Conservation (phyloP, 1,140 invertebrate species). For the Uloborus diversus region DNA sequence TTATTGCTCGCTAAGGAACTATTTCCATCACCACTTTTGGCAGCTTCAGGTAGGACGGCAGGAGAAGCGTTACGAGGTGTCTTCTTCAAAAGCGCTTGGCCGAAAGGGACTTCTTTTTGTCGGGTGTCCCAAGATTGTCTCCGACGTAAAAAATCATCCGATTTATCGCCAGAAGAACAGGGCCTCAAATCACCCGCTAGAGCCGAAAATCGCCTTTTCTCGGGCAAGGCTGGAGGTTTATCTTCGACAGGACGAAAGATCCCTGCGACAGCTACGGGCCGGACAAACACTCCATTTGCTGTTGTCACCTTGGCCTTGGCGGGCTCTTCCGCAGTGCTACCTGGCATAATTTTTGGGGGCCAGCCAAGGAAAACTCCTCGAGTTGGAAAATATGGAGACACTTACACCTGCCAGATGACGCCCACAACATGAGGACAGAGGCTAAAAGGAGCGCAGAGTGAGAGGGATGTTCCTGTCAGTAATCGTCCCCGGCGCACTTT, state of each 20-base stretch:
- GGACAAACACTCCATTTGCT: conserved; percentile 25
- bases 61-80: background rate
- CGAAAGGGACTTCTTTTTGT: conserved; percentile 22
- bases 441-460: conserved; percentile 16
- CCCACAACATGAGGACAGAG: conserved; percentile 15
- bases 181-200: conserved; percentile 20
- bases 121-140: conserved; percentile 28
- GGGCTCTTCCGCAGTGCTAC: conserved; percentile 1
- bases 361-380: conserved; percentile 36
- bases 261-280: conserved; percentile 42
- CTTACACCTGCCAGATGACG: conserved; percentile 48
- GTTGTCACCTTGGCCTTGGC: conserved; percentile 50
- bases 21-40: no score
- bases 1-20: no score
- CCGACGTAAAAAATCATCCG: conserved; percentile 22
- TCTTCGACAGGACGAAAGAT: conserved; percentile 30
- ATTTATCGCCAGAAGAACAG: background rate
- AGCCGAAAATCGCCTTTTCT: conserved; percentile 30
- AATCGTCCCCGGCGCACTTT: no score
- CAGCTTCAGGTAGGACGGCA: no score
- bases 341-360: conserved; percentile 40
- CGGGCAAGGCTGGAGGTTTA: conserved; percentile 25
- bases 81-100: conserved; percentile 32
- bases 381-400: conserved; percentile 41
- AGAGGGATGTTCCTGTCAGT: no score